These are phyloP conservation scores for Hyles vespertilio DNA, from an alignment of 1,140 invertebrate species.

Conservation along the genomic window DNA sequence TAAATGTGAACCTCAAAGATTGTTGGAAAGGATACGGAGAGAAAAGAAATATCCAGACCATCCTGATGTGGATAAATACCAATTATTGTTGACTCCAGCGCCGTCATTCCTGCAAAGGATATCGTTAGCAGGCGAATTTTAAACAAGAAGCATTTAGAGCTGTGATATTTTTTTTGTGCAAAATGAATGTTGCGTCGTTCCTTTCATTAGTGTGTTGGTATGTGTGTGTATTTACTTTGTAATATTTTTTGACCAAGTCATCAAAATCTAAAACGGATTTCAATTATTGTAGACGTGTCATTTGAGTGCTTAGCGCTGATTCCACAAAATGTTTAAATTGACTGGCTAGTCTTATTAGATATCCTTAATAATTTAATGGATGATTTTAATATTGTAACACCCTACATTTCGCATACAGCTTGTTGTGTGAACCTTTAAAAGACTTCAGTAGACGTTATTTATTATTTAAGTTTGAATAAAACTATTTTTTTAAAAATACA, in stretches of 20 bases:
- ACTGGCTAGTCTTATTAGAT: too few relatives aligned
- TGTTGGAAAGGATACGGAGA: slow-evolving; percentile 78
- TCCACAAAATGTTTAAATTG: too few relatives aligned
- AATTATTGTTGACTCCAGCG: slow-evolving; percentile 80
- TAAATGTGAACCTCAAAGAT: slow-evolving; percentile 77
- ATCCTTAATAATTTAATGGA: too few relatives aligned
- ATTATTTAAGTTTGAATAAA: not conserved
- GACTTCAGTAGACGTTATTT: too few relatives aligned
- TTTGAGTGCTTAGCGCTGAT: not conserved
- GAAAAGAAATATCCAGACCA: slow-evolving; percentile 76
- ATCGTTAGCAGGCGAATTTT: slow-evolving; percentile 83
- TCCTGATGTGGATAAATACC: slow-evolving; percentile 74
- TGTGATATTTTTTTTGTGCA: slow-evolving; percentile 26
- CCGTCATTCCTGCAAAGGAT: slow-evolving; percentile 83
- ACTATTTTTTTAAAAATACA: not conserved
- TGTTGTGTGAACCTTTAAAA: too few relatives aligned
- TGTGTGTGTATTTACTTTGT: too few relatives aligned
- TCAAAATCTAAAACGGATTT: slow-evolving; percentile 1
- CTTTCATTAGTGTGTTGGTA: too few relatives aligned
- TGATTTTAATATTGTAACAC: too few relatives aligned
- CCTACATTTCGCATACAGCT: too few relatives aligned
- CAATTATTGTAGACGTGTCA: not conserved
- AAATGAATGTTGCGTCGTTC: too few relatives aligned
- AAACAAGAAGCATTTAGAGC: slow-evolving; percentile 56
- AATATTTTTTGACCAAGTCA: too few relatives aligned